Conservation (phyloP, 2,113 vertebrate genomes). For the Heptranchias perlo region DNA sequence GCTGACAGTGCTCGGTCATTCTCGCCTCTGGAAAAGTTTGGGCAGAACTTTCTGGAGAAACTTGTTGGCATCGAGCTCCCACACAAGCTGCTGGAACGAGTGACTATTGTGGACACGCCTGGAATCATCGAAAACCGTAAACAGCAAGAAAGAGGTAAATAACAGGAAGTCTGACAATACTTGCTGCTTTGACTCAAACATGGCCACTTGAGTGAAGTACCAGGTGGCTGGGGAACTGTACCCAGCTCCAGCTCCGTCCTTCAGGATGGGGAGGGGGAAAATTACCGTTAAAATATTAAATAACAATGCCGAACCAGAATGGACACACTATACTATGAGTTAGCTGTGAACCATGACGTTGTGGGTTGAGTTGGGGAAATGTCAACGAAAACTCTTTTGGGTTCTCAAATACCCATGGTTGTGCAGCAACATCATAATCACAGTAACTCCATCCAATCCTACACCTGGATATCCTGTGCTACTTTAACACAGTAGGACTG, state of each 20-base stretch:
- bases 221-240: neutral
- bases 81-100: conserved; percentile 88
- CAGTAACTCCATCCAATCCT: neutral
- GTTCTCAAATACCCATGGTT: neutral
- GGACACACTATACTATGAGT: neutral
- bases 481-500: neutral
- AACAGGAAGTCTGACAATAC: neutral
- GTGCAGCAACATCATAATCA: neutral
- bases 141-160: conserved; percentile 91
- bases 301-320: neutral
- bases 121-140: conserved; percentile 99
- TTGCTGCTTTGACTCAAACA: neutral
- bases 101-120: conserved; percentile 91
- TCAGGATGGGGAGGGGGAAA: neutral
- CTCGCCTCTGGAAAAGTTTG: conserved; percentile 93
- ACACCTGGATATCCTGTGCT: neutral
- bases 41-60: conserved; percentile 96
- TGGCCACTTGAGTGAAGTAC: neutral
- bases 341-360: neutral
- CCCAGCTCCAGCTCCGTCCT: neutral
- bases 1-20: conserved; percentile 92
- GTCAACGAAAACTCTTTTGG: neutral
- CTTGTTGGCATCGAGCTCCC: conserved; percentile 94
- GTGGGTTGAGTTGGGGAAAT: neutral
- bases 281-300: neutral